A percentile compares a stretch with the other conserved stretches of the same genome.
Evolutionary conservation across 2,113 vertebrate species (phyloP).

Genomic region (Entomyzon cyanotis): DNA sequence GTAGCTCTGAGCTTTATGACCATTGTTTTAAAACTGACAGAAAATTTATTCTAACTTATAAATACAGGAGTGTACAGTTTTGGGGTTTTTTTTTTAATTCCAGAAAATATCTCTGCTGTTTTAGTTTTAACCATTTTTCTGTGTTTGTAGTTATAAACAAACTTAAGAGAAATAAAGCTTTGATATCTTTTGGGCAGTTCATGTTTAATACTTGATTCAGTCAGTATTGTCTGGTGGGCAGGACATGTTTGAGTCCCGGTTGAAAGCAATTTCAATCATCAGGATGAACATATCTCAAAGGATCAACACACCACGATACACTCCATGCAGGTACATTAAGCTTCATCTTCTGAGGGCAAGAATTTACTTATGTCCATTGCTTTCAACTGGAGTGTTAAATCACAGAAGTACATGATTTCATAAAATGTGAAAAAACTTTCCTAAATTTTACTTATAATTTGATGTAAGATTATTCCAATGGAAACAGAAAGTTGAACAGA

Average conservation of each 20-base stretch:
- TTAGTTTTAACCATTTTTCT: background rate
- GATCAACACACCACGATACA: background rate
- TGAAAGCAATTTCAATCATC: background rate
- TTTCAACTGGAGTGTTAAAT: background rate
- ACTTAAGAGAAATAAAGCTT: background rate
- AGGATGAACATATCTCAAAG: background rate
- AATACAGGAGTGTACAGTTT: background rate
- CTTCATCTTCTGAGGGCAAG: background rate
- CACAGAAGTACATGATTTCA: background rate
- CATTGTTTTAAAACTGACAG: background rate
- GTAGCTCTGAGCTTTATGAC: conserved; percentile 1
- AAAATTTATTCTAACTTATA: conserved; percentile 1
- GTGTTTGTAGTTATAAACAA: background rate
- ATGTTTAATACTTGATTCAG: background rate
- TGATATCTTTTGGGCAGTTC: background rate
- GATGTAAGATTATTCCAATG: background rate
- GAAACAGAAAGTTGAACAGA: background rate
- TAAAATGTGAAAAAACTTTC: background rate
- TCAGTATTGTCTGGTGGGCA: background rate
- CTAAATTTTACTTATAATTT: background rate
- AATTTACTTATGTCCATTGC: background rate
- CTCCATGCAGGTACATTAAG: background rate
- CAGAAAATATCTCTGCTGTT: background rate
- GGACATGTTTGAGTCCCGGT: background rate
- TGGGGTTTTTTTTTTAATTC: background rate